A percentile compares a stretch with the other conserved stretches of the same genome.
Conservation (phyloP, 2,113 vertebrate species). For the Gallinago media region DNA sequence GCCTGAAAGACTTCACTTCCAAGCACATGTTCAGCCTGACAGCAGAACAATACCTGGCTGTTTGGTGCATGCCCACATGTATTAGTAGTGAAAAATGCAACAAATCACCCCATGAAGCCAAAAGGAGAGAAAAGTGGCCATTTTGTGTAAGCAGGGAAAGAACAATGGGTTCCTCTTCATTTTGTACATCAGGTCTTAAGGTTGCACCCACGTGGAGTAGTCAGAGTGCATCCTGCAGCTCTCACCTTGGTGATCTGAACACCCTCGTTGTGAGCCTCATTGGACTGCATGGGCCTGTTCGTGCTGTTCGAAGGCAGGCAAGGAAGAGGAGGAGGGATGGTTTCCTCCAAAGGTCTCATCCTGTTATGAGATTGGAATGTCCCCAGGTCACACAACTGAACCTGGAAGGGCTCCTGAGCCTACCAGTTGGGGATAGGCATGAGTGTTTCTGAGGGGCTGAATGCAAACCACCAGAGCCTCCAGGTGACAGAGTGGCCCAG, state of each 20-base stretch:
- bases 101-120: background rate
- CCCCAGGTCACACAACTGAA: background rate
- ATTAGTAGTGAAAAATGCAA: background rate
- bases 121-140: background rate
- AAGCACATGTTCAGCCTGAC: background rate
- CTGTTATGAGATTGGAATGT: background rate
- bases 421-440: fast-evolving
- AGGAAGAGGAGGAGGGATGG: background rate
- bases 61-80: background rate
- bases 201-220: background rate
- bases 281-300: background rate
- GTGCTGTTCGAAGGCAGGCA: background rate
- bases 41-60: background rate
- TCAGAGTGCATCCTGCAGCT: background rate
- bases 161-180: background rate
- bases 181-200: background rate
- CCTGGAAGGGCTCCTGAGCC: background rate
- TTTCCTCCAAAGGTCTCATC: background rate
- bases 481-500: background rate
- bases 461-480: background rate
- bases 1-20: background rate
- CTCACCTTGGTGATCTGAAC: background rate
- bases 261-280: fast-evolving
- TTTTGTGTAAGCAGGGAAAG: background rate
- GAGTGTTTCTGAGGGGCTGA: background rate